Evolutionary conservation across 2,113 vertebrate genomes (phyloP).

Genomic region (Myrmecobius fasciatus): DNA sequence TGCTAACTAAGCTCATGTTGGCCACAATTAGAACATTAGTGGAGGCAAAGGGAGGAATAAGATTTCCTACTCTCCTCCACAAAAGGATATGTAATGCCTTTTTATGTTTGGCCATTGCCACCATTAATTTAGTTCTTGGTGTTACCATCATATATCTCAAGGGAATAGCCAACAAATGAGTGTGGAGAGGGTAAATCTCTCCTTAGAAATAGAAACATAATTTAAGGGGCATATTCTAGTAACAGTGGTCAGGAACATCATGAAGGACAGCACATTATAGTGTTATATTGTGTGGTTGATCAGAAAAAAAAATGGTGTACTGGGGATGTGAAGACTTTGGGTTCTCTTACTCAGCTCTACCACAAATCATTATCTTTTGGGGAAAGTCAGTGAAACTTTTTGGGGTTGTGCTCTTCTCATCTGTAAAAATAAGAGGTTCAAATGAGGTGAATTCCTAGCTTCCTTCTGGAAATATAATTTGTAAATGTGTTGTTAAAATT

Average conservation of each 20-base stretch:
- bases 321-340: neutral
- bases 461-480: neutral
- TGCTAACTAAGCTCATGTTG: neutral
- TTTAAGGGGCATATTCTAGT: neutral
- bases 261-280: neutral
- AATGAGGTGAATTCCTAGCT: neutral
- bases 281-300: neutral
- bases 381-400: neutral
- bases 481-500: neutral
- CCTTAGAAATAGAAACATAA: neutral
- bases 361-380: neutral
- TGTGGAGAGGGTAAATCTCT: neutral
- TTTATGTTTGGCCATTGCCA: neutral
- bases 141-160: neutral
- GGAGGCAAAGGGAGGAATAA: neutral
- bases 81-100: neutral
- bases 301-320: neutral
- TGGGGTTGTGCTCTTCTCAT: neutral
- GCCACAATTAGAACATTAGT: neutral
- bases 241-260: neutral
- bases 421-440: neutral
- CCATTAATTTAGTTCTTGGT: neutral
- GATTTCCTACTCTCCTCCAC: neutral
- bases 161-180: neutral
- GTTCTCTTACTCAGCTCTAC: neutral